Base-by-base conservation (phyloP, 2,797 vertebrate species). In the Gephyroberyx darwinii region DNA sequence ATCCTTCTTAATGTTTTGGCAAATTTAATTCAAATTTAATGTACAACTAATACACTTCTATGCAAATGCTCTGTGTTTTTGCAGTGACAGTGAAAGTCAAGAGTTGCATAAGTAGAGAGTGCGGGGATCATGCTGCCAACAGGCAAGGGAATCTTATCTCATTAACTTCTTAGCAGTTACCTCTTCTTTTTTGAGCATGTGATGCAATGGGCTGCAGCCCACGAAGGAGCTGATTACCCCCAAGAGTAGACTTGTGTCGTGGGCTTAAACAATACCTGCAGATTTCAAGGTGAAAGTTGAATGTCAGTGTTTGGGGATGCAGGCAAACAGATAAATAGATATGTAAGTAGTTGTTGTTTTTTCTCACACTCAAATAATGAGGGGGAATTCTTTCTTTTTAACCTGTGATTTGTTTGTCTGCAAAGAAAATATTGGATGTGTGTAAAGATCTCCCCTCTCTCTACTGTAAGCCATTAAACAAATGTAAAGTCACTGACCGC, bases 121-220 rank as follows among this genome's bases (percentile, higher is more conserved):
- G 48, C 37, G 20, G 16, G 55, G 63, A 51, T 69, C 61, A 30
- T 43, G 66, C 69, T 47, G 30, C 35, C 14, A 5, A 83, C 74
- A 64, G 50, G 70, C 4, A 6, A 81, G 55, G 48, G 74, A 67
- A 61, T 86, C 81, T 88, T 35, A 92, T 90, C 87, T 69, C 5
- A 83, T 91, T 88, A 90, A 71, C 84, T 69, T 52, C 89, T 91
- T 86, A 89, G 62, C 45, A 13, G 45, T 69, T 70, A 74, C 76
- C 68, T 78, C 86, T 88, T 77, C 77, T 71, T 83, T 85, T 88
- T 80, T 77, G 16, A 84, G 74, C 81, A 10, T 70, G 56, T 87
- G 85, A 82, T 5, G 35, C 54, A 78, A 88, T 26, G 35, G 43
- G 57, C 53, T 54, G 58, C 54, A 39, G 16, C 19, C 41, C 9